Evolutionary conservation across 37 sponge, comb jelly and placozoan species (phyloP).

Genomic region (Aplysina aerophoba): DNA sequence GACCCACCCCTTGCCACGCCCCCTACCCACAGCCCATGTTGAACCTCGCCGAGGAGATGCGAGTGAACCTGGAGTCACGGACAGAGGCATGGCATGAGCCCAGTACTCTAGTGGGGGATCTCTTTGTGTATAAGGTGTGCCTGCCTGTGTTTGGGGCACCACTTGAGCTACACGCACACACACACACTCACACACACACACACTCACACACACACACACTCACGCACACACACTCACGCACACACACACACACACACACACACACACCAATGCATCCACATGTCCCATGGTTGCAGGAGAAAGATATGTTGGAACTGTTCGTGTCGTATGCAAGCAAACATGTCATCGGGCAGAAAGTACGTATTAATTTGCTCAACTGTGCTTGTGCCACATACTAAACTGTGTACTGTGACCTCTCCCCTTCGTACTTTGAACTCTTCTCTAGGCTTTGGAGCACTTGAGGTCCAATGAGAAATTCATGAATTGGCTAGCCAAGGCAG

Average conservation of each 20-base stretch:
- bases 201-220: no score
- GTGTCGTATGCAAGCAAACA: slow-evolving; percentile 76
- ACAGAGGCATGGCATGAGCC: slow-evolving; percentile 82
- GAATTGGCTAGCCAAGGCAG: slow-evolving; percentile 55
- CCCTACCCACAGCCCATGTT: slow-evolving; percentile 64
- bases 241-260: no score
- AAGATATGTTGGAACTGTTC: slow-evolving; percentile 46
- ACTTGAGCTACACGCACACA: no score
- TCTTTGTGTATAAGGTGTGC: slow-evolving; percentile 73
- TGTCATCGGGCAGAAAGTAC: slow-evolving; percentile 64
- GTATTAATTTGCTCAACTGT: background rate
- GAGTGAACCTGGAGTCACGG: slow-evolving; percentile 60
- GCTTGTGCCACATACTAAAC: no score
- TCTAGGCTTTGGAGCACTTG: slow-evolving; percentile 1
- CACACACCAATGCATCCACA: no score
- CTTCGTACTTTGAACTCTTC: background rate
- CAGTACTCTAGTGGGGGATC: slow-evolving; percentile 67
- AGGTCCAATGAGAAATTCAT: slow-evolving; percentile 64
- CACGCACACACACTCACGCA: no score
- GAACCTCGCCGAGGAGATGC: slow-evolving; percentile 50
- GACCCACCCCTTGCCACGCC: no score
- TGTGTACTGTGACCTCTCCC: background rate
- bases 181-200: no score
- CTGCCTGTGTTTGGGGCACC: no score
- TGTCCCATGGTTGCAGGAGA: background rate